These are phyloP conservation scores for Pygmarrhopalites habei DNA, from an alignment of 1,140 invertebrate species.

Conservation along the genomic window DNA sequence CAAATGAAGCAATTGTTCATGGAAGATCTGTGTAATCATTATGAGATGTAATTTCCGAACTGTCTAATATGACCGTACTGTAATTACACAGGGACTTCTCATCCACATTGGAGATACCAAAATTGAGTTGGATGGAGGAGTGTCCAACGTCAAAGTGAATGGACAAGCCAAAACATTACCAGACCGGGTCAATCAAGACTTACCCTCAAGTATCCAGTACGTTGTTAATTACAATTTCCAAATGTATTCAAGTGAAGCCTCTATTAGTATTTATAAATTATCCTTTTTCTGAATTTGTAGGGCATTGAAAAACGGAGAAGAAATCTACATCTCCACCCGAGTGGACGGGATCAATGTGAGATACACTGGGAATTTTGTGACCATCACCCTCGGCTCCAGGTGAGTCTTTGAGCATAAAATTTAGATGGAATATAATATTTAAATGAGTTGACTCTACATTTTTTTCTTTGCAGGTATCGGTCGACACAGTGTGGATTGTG, in stretches of 20 bases:
- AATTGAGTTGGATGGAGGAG: conserved; percentile 16
- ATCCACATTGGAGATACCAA: conserved; percentile 18
- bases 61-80: not conserved
- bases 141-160: not conserved
- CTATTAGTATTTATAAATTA: not conserved
- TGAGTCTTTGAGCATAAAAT: no score
- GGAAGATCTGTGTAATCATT: no score
- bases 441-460: no score
- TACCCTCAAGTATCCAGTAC: not conserved
- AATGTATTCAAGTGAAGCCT: not conserved
- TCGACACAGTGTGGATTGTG: conserved; percentile 32
- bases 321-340: conserved; percentile 10
- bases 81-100: not conserved
- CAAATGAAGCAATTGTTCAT: no score
- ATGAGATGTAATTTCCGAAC: not conserved
- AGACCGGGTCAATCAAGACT: not conserved
- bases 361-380: conserved; percentile 30
- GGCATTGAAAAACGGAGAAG: conserved; percentile 24
- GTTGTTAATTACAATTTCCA: not conserved
- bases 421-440: no score
- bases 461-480: no score
- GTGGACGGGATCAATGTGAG: conserved; percentile 19
- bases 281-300: conserved; percentile 9
- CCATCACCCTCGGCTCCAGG: conserved; percentile 13
- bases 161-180: not conserved